Evolutionary conservation across 2,113 vertebrate genomes (phyloP), one percentile per base, ranked within the genome.

Genomic region (Setophaga petechia): DNA sequence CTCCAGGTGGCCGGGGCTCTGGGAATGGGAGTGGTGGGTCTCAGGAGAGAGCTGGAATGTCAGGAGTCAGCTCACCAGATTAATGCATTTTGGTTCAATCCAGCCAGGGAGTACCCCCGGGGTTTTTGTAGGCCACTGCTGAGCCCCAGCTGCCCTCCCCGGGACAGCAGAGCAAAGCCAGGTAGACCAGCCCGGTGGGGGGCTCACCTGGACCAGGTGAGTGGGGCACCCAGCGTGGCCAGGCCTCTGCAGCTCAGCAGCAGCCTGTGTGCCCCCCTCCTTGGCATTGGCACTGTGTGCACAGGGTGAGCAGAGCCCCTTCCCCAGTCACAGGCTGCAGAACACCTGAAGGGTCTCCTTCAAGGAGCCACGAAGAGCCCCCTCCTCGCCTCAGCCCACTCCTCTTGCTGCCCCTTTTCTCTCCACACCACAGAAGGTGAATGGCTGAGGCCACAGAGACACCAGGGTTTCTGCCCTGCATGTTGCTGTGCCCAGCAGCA

Each of bases 371-470:
- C 13, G 2, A 63, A 44, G 44, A 65, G 39, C 1, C 11, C 57
- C 39, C 17, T 76, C 21, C 54, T 80, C 35, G 47, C 28, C 58
- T 57, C 41, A 66, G 47, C 6, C n/a, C n/a, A n/a, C 11, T 43
- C 28, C 72, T 46, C 5, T 23, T 37, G 33, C 41, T 3, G 0
- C 31, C 3, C 33, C 44, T 57, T 47, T 47, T 52, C 66, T 33
- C 46, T 23, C n/a, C 20, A 16, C 0, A 1, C 37, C 0, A 0
- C 10, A 76, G 44, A 39, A 62, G 39, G 25, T 0, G 2, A 49
- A 69, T 9, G 4, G 57, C n/a, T 39, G 11, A 12, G 33, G 44
- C 54, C 27, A 3, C 2, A 10, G 22, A 87, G 37, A 37, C 37
- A 9, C 37, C 37, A 37, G 37, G 37, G 37, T 37, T 37, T 37